Percentiles rank a stretch among this genome's conserved stretches.
Conservation (phyloP, 2,113 vertebrate genomes). For the Phoenicopterus ruber region DNA sequence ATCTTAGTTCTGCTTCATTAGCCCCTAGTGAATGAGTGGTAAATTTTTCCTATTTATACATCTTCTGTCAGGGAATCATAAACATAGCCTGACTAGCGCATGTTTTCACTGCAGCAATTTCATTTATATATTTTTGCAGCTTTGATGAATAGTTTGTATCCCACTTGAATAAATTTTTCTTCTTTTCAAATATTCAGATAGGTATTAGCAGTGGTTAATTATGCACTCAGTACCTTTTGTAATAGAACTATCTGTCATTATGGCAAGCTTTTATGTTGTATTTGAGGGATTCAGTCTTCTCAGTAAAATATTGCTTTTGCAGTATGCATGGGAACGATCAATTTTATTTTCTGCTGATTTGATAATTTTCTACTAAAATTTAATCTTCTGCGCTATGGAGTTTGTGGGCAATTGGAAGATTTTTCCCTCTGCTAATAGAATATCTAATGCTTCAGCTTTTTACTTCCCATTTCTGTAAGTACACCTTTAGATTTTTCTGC, state of each 20-base stretch:
- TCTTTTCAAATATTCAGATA: conserved; percentile 64
- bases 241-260: conserved; percentile 65
- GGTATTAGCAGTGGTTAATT: conserved; percentile 68
- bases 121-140: conserved; percentile 40
- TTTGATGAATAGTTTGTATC: conserved; percentile 71
- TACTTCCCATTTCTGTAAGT: not conserved
- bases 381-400: conserved; percentile 26
- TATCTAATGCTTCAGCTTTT: conserved; percentile 6
- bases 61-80: conserved; percentile 71
- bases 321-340: conserved; percentile 22
- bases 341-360: conserved; percentile 67
- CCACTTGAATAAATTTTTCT: conserved; percentile 61
- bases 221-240: conserved; percentile 60
- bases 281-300: conserved; percentile 41
- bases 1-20: conserved; percentile 79
- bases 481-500: not conserved
- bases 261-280: conserved; percentile 56
- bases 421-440: not conserved
- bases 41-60: conserved; percentile 72
- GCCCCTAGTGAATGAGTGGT: conserved; percentile 69
- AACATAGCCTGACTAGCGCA: conserved; percentile 54
- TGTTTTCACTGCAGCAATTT: conserved; percentile 63
- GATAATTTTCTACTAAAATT: conserved; percentile 54
- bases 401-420: not conserved
- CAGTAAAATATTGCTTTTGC: conserved; percentile 51